Percentiles rank a stretch among this genome's conserved stretches.
Evolutionary conservation across 2,888 invertebrate species (phyloP).

Genomic region (Campopleginae sp.): DNA sequence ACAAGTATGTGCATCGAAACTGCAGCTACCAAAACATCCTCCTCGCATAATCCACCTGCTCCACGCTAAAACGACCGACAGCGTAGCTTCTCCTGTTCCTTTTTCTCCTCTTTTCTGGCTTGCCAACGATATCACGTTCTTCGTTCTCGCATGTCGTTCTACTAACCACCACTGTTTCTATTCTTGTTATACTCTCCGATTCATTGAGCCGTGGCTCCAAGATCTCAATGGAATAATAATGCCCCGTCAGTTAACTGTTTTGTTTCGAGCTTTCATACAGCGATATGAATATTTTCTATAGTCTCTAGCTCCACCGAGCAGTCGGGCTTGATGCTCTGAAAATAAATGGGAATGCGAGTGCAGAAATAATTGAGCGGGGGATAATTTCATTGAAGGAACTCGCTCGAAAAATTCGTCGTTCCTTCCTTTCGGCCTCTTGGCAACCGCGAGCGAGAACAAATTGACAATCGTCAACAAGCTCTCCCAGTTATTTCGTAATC

Average conservation of each 20-base stretch:
- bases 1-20: constrained; percentile 6
- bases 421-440: constrained; percentile 52
- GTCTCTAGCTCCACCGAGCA: neutral
- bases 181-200: constrained; percentile 56
- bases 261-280: neutral
- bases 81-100: constrained; percentile 2
- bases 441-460: constrained; percentile 61
- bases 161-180: constrained; percentile 17
- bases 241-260: neutral
- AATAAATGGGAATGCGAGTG: neutral
- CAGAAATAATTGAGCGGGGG: constrained; percentile 13
- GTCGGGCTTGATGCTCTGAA: neutral
- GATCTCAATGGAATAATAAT: constrained; percentile 61
- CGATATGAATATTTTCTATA: neutral
- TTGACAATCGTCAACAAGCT: constrained; percentile 63
- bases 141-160: constrained; percentile 37
- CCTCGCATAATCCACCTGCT: constrained; percentile 71
- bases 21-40: neutral
- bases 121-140: constrained; percentile 12
- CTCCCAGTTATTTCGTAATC: constrained; percentile 58
- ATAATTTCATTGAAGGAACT: neutral
- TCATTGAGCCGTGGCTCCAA: constrained; percentile 53
- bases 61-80: constrained; percentile 42
- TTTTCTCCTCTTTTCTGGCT: constrained; percentile 40
- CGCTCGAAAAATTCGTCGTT: constrained; percentile 37